Base-by-base conservation (phyloP, 2,113 vertebrate species). In the Mirza zaza region DNA sequence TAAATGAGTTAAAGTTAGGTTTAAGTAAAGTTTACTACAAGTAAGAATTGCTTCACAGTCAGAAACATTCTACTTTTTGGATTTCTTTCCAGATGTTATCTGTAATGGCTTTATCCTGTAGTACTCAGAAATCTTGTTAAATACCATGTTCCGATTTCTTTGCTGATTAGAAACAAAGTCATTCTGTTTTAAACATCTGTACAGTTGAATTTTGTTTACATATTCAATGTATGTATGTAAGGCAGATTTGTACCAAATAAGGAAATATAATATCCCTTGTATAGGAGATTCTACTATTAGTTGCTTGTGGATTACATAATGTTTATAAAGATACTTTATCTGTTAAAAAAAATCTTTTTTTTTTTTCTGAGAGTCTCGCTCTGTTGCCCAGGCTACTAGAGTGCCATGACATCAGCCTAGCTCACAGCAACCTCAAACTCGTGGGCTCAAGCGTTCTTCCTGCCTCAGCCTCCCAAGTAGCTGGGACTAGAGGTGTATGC, bases 191-290 rank as follows among this genome's bases (percentile, higher is more conserved):
- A 80, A 87, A 52, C 85, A 92, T 82, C 29, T 88, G 25, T 3
- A 59, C 45, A 50, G 70, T 91, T 83, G 12, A 55, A 55, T 55
- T 79, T 71, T 86, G 34, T 91, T 93, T 95, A 59, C 45, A 71
- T 77, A 59, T 36, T 96, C 87, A 42, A 77, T 65, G 7, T 70
- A 17, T 52, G 3, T 86, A 50, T 42, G 25, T 73, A 79, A 82
- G 10, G n/a, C 85, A 91, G 67, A 85, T 80, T 88, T 86, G 36
- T 11, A 77, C 73, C 59, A 91, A 97, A 94, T 95, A 82, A 95
- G 70, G 48, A 83, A 96, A 94, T 71, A 13, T 32, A 63, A 11
- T 84, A 32, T 45, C 17, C 76, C 52, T 95, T 20, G 1, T 67
- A 70, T 77, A 79, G 91, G 57, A 91, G 20, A 73, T 65, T 84